Evolutionary conservation across 2,888 invertebrate genomes (phyloP).

Genomic region (Celastrina argiolus): DNA sequence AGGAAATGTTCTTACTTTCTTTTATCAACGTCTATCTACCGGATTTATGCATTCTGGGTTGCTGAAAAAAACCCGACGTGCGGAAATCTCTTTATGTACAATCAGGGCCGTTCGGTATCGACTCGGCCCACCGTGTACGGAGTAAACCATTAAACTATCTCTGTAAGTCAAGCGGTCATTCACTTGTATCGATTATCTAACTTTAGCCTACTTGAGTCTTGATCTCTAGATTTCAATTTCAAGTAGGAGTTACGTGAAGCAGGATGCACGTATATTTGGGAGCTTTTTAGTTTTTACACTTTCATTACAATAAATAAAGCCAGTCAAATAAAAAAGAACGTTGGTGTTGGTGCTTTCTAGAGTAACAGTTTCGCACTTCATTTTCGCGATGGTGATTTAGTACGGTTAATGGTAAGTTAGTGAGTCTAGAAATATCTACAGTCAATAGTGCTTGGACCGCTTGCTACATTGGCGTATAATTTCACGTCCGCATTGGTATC

Average conservation of each 20-base stretch:
- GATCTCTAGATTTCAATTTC: too few species aligned
- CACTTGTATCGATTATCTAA: not conserved
- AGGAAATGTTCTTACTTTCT: slow-evolving; percentile 1
- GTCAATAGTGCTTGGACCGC: not conserved
- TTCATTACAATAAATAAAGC: not conserved
- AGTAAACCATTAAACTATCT: slow-evolving; percentile 2
- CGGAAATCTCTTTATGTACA: slow-evolving; percentile 9
- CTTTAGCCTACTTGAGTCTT: not conserved
- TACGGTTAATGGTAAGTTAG: not conserved
- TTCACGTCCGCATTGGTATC: not conserved
- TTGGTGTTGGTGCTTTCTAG: not conserved
- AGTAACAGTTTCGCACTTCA: too few species aligned
- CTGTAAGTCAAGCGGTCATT: slow-evolving; percentile 12
- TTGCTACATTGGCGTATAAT: not conserved
- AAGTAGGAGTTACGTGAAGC: too few species aligned
- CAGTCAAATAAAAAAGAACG: not conserved
- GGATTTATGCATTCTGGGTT: not conserved
- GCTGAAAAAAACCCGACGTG: slow-evolving; percentile 7
- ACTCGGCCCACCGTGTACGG: not conserved
- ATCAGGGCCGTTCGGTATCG: not conserved
- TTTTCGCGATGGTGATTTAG: not conserved
- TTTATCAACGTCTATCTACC: not conserved
- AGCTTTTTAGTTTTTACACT: too few species aligned
- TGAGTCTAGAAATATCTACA: not conserved
- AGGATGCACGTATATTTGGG: too few species aligned